Percentiles rank a stretch among this genome's conserved stretches.
phyloP scores from a whole-genome alignment of 2,888 invertebrate species.

The Agriopis leucophaearia region DNA sequence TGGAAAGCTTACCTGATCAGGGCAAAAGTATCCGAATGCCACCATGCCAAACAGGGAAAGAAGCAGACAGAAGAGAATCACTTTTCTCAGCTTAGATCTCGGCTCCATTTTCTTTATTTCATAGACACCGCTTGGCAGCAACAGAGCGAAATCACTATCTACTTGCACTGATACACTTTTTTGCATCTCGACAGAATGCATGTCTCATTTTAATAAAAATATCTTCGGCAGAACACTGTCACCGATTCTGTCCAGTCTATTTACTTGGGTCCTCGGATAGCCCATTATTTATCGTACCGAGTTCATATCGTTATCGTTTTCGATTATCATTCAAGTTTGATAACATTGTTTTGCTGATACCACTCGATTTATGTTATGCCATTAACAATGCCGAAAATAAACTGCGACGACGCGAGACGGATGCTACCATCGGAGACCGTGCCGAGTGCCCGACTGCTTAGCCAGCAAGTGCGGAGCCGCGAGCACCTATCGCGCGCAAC shows the following conservation, averaged over 20 bases:
- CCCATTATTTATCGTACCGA: conserved; percentile 52
- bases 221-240: conserved; percentile 64
- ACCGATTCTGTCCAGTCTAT: conserved; percentile 60
- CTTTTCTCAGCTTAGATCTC: conserved; percentile 92
- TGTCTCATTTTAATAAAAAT: conserved; percentile 84
- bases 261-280: conserved; percentile 49
- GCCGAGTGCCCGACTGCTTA: conserved; percentile 50
- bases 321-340: conserved; percentile 59
- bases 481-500: conserved; percentile 49
- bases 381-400: conserved; percentile 65
- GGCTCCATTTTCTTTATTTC: conserved; percentile 95
- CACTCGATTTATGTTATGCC: conserved; percentile 59
- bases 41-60: conserved; percentile 94
- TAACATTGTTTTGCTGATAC: conserved; percentile 68
- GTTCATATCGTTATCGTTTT: conserved; percentile 62
- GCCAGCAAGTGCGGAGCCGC: conserved; percentile 43
- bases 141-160: conserved; percentile 93
- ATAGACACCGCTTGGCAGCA: conserved; percentile 92
- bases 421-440: conserved; percentile 45
- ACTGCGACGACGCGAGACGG: conserved; percentile 43
- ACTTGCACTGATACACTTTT: conserved; percentile 94
- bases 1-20: conserved; percentile 90
- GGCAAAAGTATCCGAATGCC: conserved; percentile 96
- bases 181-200: conserved; percentile 87
- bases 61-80: conserved; percentile 93